Percentiles rank a stretch among this genome's conserved stretches.
Conservation (phyloP, 2,113 vertebrate genomes). For the Cyprinodon variegatus region DNA sequence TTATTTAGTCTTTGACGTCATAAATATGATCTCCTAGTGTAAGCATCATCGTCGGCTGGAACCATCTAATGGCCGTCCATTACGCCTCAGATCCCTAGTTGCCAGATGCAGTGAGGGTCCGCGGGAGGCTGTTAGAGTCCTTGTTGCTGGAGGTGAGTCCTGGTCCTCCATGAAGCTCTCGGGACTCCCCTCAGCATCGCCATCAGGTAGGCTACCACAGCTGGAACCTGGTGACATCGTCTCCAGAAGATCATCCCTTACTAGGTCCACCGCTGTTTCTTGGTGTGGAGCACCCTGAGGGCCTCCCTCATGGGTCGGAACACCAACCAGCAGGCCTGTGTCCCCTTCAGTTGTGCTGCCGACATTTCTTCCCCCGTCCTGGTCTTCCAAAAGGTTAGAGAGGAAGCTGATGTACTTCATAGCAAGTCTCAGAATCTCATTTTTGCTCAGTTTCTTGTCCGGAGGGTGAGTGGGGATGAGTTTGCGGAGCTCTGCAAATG, state of each 20-base stretch:
- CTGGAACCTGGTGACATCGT: conserved; percentile 92
- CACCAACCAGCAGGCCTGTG: conserved; percentile 84
- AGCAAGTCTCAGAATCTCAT: conserved; percentile 93
- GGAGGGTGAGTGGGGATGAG: conserved; percentile 94
- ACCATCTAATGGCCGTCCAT: conserved; percentile 86
- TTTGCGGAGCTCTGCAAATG: conserved; percentile 93
- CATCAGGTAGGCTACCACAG: conserved; percentile 91
- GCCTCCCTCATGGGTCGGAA: conserved; percentile 74
- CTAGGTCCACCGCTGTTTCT: conserved; percentile 83
- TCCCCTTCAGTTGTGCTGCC: conserved; percentile 82
- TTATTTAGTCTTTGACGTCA: conserved; percentile 33
- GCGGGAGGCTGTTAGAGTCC: conserved; percentile 80
- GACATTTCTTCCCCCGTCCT: conserved; percentile 88
- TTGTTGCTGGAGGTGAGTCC: conserved; percentile 75
- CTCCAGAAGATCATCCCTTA: conserved; percentile 90
- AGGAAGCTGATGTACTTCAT: conserved; percentile 99
- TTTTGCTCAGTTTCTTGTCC: conserved; percentile 96
- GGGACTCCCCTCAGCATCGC: conserved; percentile 89
- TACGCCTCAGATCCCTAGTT: conserved; percentile 81
- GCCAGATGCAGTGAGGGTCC: conserved; percentile 67
- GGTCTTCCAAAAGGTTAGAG: conserved; percentile 93
- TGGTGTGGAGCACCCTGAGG: conserved; percentile 79
- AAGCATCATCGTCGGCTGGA: conserved; percentile 87
- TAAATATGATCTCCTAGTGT: conserved; percentile 19
- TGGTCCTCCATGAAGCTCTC: conserved; percentile 90